Base-by-base conservation (phyloP, 2,797 vertebrate genomes). In the Acestrorhynchus altus region DNA sequence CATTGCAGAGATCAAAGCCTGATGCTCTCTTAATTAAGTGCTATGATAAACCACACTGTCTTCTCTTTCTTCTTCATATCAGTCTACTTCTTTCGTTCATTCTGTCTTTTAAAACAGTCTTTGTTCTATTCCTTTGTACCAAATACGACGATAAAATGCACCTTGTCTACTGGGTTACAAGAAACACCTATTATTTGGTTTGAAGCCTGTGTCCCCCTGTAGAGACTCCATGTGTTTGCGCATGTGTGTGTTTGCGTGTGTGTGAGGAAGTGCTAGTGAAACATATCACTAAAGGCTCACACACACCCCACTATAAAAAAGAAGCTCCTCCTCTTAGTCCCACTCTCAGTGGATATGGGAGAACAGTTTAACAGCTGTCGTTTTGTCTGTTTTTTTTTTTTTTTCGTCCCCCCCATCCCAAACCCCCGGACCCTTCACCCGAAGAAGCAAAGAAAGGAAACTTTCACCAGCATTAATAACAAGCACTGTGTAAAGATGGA, bases 11-110 rank as follows among this genome's bases (percentile, higher is more conserved):
- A 85, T 86, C 86, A 61, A 88, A 91, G 90, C 88, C 77, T 64
- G 77, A 78, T 2, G 85, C 90, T 93, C 90, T 88, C 80, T 35
- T 35, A 35, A 82, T 76, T 93, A 94, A 94, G 93, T 94, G 93
- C 93, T 94, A 89, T 92, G 85, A 92, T 84, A 81, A 87, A 91
- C 88, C 87, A 86, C 86, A 83, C 78, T 2, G 31, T 35, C 31
- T 35, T 35, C 31, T 35, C 31, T 35, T 6, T 35, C 31, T 6
- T 35, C 31, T 6, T 35, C 31, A 35, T 35, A 2, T 35, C n/a
- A n/a, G n/a, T 35, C 31, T 35, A 6, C 31, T 35, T 35, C 31
- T 76, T 54, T 71, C 83, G 77, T 57, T 78, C 72, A 68, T 39
- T 68, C 79, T 87, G 78, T 88, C 83, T n/a, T n/a, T n/a, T n/a